phyloP scores from a whole-genome alignment of 1,140 invertebrate species.

The Nomia melanderi region DNA sequence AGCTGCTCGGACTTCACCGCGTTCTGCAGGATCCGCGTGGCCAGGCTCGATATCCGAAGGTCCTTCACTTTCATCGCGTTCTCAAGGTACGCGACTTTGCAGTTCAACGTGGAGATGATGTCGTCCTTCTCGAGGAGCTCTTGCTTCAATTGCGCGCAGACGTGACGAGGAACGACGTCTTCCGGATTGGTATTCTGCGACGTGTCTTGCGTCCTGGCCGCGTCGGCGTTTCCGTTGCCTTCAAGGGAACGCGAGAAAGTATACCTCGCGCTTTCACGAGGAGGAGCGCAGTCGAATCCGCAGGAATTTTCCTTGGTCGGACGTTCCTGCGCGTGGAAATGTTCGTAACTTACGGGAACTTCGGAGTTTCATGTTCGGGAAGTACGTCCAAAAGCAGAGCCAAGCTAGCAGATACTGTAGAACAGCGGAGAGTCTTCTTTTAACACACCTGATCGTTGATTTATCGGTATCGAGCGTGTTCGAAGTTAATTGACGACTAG shows the following conservation, averaged over 20 bases:
- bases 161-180: constrained; percentile 76
- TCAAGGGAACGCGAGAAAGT: not conserved
- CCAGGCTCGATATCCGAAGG: constrained; percentile 79
- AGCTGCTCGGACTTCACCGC: constrained; percentile 41
- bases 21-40: constrained; percentile 55
- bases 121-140: constrained; percentile 76
- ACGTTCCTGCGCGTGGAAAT: not conserved
- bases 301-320: not conserved
- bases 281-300: not conserved
- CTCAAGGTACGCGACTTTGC: constrained; percentile 80
- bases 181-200: constrained; percentile 52
- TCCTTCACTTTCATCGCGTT: constrained; percentile 81
- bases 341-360: constrained; percentile 22
- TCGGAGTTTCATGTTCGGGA: not conserved
- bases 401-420: constrained; percentile 17
- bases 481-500: not conserved
- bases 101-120: constrained; percentile 71
- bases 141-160: constrained; percentile 74
- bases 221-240: not conserved
- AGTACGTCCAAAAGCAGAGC: constrained; percentile 32
- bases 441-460: constrained; percentile 12
- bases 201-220: not conserved
- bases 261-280: no score
- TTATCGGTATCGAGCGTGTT: not conserved
- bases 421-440: not conserved